phyloP scores from a whole-genome alignment of 2,113 vertebrate species.

The Lynx canadensis region DNA sequence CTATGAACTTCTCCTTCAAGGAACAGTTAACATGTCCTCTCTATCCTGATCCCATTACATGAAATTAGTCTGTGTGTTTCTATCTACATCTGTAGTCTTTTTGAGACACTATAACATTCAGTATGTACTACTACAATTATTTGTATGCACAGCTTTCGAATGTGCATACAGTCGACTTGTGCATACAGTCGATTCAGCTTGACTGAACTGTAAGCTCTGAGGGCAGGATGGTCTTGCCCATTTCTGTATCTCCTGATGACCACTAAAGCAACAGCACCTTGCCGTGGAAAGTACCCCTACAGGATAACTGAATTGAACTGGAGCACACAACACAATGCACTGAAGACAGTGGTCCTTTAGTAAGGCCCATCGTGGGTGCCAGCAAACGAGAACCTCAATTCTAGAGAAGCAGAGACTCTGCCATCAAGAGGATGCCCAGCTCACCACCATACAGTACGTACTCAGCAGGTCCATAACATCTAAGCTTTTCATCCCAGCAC shows the following conservation, averaged over 20 bases:
- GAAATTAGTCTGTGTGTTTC: background rate
- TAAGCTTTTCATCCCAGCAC: background rate
- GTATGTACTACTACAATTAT: background rate
- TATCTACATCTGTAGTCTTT: background rate
- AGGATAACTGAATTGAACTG: background rate
- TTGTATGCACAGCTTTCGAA: background rate
- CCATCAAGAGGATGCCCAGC: background rate
- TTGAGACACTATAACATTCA: background rate
- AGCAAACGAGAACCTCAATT: background rate
- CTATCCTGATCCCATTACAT: background rate
- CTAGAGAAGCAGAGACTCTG: conserved; percentile 25
- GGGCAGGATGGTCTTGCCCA: background rate
- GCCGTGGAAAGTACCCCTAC: background rate
- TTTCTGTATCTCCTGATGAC: background rate
- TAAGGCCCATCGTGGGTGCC: background rate
- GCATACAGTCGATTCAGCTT: background rate
- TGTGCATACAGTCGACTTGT: too few species aligned
- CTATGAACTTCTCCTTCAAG: conserved; percentile 25
- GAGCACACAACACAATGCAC: background rate
- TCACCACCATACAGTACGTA: background rate
- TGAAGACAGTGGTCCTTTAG: background rate
- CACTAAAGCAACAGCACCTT: background rate
- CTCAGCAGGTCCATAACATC: background rate
- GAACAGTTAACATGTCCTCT: background rate
- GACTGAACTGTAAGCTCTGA: background rate